phyloP scores from a whole-genome alignment of 2,113 vertebrate genomes.

The Sprattus sprattus region DNA sequence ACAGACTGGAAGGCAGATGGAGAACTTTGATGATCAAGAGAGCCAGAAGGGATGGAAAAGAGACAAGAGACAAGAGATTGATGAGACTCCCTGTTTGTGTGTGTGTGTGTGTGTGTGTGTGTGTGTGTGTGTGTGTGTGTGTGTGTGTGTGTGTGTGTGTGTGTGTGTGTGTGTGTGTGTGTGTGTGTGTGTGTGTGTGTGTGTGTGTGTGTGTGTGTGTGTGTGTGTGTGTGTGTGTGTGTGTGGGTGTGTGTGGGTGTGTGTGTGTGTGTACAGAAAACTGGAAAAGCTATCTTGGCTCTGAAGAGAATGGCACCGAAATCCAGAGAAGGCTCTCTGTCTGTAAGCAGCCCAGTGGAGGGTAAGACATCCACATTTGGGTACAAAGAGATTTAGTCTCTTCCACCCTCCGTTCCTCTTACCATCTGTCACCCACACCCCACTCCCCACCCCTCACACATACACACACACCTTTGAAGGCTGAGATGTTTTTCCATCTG shows the following conservation, averaged over 20 bases:
- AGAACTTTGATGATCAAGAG: background rate
- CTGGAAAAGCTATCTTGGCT: slow-evolving; percentile 82
- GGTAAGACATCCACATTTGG: slow-evolving; percentile 47
- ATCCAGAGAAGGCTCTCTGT: slow-evolving; percentile 61
- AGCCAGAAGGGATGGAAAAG: background rate
- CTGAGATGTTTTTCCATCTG: background rate
- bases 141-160: slow-evolving; percentile 2
- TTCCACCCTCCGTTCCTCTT: background rate
- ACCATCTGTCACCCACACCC: background rate
- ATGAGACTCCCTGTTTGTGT: background rate
- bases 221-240: background rate
- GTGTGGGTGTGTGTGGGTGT: background rate
- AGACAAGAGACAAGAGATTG: background rate
- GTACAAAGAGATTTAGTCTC: background rate
- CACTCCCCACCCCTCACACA: background rate
- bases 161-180: too few species aligned
- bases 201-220: background rate
- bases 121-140: slow-evolving; percentile 17
- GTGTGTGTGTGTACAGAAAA: slow-evolving; percentile 72
- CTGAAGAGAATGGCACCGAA: slow-evolving; percentile 80
- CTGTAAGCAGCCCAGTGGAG: slow-evolving; percentile 53
- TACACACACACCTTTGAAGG: background rate
- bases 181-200: background rate
- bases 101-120: too few species aligned
- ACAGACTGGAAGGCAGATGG: background rate